A percentile compares a stretch with the other conserved stretches of the same genome.
phyloP scores from a whole-genome alignment of 2,797 vertebrate species.

The Neosalanx taihuensis region DNA sequence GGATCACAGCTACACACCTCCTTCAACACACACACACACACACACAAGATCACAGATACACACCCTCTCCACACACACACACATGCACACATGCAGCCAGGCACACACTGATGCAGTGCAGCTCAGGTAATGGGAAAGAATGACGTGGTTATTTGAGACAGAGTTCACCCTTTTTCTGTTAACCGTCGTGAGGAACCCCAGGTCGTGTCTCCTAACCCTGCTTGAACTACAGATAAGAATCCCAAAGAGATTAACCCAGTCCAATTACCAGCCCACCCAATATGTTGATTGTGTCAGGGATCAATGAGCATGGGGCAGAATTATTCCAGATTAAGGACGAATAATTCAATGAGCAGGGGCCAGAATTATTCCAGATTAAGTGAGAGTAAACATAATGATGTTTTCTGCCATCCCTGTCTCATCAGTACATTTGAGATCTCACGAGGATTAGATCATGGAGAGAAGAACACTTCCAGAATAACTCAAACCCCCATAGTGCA shows the following conservation, averaged over 20 bases:
- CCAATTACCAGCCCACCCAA: conserved; percentile 56
- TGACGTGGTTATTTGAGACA: conserved; percentile 16
- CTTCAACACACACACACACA: neutral
- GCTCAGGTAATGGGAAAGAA: conserved; percentile 7
- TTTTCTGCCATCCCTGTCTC: neutral
- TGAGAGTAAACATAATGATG: neutral
- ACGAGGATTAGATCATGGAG: conserved; percentile 53
- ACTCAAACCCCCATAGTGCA: conserved; percentile 19
- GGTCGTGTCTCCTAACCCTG: neutral
- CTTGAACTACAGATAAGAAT: conserved; percentile 2
- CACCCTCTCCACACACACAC: neutral
- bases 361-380: neutral
- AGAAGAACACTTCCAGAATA: conserved; percentile 13
- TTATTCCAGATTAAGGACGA: neutral
- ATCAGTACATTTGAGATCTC: conserved; percentile 33
- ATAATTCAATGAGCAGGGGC: too few relatives aligned
- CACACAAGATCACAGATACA: neutral
- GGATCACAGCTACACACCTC: neutral
- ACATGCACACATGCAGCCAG: conserved; percentile 10
- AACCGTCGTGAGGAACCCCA: conserved; percentile 63
- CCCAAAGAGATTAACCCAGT: conserved; percentile 54
- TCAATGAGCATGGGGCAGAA: conserved; percentile 6
- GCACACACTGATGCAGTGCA: conserved; percentile 11
- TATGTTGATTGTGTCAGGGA: conserved; percentile 28
- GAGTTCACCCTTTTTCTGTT: conserved; percentile 53